Conservation (phyloP, 2,797 vertebrate species). For the Hapalemur alaotrensis region DNA sequence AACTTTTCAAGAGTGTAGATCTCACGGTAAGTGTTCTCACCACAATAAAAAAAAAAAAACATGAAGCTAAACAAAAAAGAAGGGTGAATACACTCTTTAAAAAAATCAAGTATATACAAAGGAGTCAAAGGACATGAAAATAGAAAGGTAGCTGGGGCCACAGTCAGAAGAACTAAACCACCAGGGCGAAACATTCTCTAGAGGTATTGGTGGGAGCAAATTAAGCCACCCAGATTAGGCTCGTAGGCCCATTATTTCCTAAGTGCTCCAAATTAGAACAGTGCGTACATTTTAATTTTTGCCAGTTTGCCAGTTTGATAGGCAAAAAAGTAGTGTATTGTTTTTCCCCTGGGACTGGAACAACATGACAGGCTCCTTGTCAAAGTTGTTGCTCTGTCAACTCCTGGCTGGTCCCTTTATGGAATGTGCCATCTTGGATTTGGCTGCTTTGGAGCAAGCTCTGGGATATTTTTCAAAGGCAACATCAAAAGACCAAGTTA, state of each 20-base stretch:
- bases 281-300: neutral
- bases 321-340: neutral
- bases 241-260: neutral
- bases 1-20: neutral
- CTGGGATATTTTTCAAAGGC: neutral
- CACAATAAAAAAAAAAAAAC: neutral
- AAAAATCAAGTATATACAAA: neutral
- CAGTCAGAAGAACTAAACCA: neutral
- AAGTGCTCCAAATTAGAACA: neutral
- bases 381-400: neutral
- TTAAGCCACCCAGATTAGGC: neutral
- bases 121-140: neutral
- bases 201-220: neutral
- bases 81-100: neutral
- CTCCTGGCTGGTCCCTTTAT: neutral
- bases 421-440: neutral
- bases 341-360: neutral
- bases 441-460: neutral
- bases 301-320: neutral
- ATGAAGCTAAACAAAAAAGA: neutral
- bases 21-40: neutral
- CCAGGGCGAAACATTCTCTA: neutral
- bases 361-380: neutral
- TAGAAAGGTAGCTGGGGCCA: neutral
- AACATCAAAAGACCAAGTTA: neutral